Evolutionary conservation across 2,113 vertebrate genomes (phyloP).

Genomic region (Heloderma charlesbogerti): DNA sequence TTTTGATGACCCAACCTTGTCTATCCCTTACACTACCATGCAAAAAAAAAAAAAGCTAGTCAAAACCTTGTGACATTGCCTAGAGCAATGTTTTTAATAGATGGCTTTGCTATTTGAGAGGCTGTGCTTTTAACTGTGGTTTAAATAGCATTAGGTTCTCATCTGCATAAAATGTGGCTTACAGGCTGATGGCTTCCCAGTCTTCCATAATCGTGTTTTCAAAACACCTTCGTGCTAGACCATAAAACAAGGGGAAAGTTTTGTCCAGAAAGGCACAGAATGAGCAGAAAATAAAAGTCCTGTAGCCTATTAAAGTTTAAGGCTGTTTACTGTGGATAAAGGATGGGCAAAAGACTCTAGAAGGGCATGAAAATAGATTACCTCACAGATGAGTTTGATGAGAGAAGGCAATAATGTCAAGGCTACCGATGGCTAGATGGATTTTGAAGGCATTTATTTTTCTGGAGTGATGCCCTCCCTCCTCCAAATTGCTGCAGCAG

Average conservation of each 20-base stretch:
- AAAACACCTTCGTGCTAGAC: conserved; percentile 44
- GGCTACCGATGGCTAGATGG: neutral
- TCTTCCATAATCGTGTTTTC: conserved; percentile 56
- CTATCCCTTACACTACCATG: conserved; percentile 48
- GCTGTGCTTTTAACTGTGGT: conserved; percentile 72
- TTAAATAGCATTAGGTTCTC: conserved; percentile 73
- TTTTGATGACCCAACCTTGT: conserved; percentile 65
- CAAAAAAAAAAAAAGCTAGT: conserved; percentile 54
- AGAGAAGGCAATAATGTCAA: conserved; percentile 34
- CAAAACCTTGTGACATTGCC: conserved; percentile 71
- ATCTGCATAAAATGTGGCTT: conserved; percentile 66
- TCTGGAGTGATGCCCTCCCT: conserved; percentile 15
- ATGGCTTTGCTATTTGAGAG: conserved; percentile 72
- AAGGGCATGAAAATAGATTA: conserved; percentile 52
- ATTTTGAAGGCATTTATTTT: conserved; percentile 50
- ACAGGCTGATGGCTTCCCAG: conserved; percentile 40
- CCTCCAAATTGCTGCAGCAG: conserved; percentile 29
- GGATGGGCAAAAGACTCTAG: conserved; percentile 26
- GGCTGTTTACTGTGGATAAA: conserved; percentile 53
- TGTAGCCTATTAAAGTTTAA: conserved; percentile 52
- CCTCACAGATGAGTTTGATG: conserved; percentile 49
- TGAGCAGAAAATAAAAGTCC: conserved; percentile 57
- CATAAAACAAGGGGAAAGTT: conserved; percentile 53
- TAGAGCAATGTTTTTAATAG: conserved; percentile 72
- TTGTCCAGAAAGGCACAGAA: conserved; percentile 44